Evolutionary conservation across 2,113 vertebrate genomes (phyloP).

Genomic region (Nanorana parkeri): DNA sequence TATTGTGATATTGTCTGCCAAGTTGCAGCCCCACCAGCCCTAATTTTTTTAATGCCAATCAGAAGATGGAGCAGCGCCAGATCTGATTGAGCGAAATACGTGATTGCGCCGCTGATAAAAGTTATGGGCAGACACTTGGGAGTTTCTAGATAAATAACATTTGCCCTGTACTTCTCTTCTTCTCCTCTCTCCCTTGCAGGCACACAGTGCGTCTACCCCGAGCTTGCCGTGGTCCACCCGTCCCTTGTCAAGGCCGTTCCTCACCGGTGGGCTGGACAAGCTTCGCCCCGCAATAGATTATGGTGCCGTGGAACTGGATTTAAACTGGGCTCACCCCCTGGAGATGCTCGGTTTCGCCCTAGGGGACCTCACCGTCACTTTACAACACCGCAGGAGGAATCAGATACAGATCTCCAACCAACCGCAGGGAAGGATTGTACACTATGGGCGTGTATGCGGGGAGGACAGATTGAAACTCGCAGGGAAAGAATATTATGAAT

Average conservation of each 20-base stretch:
- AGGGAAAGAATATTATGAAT: slow-evolving; percentile 12
- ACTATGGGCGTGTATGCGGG: not conserved
- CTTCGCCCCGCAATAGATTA: slow-evolving; percentile 4
- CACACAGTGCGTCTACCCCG: not conserved
- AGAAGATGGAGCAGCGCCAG: too few relatives aligned
- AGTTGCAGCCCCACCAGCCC: too few relatives aligned
- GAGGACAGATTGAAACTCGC: slow-evolving; percentile 1
- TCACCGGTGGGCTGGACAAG: not conserved
- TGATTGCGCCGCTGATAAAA: not conserved
- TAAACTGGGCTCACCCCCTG: slow-evolving; percentile 54
- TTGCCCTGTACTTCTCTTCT: not conserved
- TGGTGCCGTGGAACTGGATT: slow-evolving; percentile 47
- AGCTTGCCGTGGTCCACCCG: not conserved
- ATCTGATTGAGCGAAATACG: not conserved
- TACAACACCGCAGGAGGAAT: slow-evolving; percentile 1
- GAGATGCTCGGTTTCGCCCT: slow-evolving; percentile 55
- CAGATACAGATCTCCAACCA: slow-evolving; percentile 2
- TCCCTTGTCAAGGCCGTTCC: not conserved
- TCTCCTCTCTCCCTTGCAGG: slow-evolving; percentile 28
- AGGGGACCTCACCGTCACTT: slow-evolving; percentile 41
- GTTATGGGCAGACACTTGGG: slow-evolving; percentile 10
- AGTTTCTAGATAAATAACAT: slow-evolving; percentile 2
- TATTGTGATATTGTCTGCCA: too few relatives aligned
- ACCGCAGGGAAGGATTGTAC: not conserved
- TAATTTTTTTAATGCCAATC: too few relatives aligned